Conservation (phyloP, 2,888 invertebrate genomes). For the Aspidapion aeneum region DNA sequence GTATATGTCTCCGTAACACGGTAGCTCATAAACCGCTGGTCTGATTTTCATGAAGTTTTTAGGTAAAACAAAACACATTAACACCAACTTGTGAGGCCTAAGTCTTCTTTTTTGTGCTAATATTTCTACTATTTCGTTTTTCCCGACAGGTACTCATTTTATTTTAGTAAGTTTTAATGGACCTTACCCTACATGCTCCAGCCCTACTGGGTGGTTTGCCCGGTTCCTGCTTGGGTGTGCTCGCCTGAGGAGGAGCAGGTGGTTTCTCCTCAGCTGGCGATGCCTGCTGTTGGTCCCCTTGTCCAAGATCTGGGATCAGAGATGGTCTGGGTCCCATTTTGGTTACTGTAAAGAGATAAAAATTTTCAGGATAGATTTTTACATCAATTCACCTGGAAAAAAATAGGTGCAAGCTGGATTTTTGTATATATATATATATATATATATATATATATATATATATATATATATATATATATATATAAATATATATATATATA, state of each 20-base stretch:
- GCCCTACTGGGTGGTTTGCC: slow-evolving; percentile 73
- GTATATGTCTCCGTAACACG: too few species aligned
- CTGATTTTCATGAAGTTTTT: too few species aligned
- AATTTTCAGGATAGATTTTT: neutral
- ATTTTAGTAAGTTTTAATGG: too few species aligned
- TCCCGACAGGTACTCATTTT: too few species aligned
- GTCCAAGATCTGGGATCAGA: slow-evolving; percentile 51
- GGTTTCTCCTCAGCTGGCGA: slow-evolving; percentile 47
- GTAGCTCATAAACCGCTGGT: too few species aligned
- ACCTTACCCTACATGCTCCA: slow-evolving; percentile 64
- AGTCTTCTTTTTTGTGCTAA: too few species aligned
- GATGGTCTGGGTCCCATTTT: slow-evolving; percentile 68
- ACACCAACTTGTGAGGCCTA: too few species aligned
- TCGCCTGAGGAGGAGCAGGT: slow-evolving; percentile 47
- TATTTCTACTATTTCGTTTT: too few species aligned
- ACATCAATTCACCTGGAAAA: too few species aligned
- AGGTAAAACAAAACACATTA: too few species aligned
- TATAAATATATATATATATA: slow-evolving; percentile 2
- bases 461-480: slow-evolving; percentile 1
- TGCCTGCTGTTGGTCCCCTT: slow-evolving; percentile 32
- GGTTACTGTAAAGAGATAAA: slow-evolving; percentile 58
- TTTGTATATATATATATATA: too few species aligned
- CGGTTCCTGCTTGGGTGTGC: slow-evolving; percentile 55
- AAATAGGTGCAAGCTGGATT: too few species aligned
- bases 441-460: slow-evolving; percentile 4